phyloP scores from a whole-genome alignment of 2,797 vertebrate genomes.

The Falco naumanni region DNA sequence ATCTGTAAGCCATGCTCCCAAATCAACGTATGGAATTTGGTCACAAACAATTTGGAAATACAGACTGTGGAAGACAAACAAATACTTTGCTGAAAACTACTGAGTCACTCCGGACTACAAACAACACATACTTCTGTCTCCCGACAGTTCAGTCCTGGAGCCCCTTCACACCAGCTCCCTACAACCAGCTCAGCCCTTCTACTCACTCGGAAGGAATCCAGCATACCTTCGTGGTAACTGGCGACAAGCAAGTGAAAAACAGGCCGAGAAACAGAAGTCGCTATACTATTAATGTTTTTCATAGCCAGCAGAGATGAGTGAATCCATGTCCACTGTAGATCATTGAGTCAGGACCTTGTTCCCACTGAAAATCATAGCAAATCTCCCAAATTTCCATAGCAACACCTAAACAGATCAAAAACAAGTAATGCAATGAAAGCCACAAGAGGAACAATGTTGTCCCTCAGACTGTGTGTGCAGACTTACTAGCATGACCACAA shows the following conservation, averaged over 20 bases:
- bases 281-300: background rate
- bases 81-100: background rate
- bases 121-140: background rate
- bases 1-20: background rate
- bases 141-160: background rate
- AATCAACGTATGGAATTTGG: background rate
- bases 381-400: background rate
- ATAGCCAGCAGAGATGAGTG: background rate
- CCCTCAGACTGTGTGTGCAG: background rate
- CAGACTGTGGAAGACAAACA: background rate
- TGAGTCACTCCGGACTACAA: background rate
- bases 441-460: background rate
- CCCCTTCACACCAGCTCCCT: background rate
- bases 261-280: background rate
- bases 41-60: background rate
- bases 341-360: background rate
- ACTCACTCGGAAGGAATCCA: background rate
- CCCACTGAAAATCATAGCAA: background rate
- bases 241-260: background rate
- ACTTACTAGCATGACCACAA: background rate
- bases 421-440: background rate
- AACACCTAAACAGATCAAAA: background rate
- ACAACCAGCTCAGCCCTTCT: background rate
- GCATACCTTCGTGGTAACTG: accelerated
- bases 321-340: background rate